A percentile compares a stretch with the other conserved stretches of the same genome.
These are phyloP conservation scores for Bilobella aurantiaca DNA, from an alignment of 1,140 invertebrate genomes.

Conservation along the genomic window DNA sequence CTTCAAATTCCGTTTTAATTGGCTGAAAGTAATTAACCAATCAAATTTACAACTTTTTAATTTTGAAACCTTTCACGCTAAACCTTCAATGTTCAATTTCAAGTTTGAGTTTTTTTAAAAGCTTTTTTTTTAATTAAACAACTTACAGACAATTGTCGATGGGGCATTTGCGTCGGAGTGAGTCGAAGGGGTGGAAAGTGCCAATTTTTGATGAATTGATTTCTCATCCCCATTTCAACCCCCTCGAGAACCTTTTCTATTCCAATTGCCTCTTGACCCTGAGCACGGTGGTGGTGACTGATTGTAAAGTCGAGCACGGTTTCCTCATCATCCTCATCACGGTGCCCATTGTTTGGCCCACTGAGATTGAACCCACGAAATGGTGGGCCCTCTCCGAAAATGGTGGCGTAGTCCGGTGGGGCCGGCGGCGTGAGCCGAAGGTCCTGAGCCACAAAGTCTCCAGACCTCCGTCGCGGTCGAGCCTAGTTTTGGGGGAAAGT, in stretches of 20 bases:
- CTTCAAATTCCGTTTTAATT: too few relatives aligned
- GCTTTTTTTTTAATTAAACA: too few relatives aligned
- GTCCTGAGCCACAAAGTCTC: constrained; percentile 57
- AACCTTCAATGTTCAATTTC: too few relatives aligned
- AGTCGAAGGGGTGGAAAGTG: too few relatives aligned
- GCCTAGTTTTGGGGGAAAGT: constrained; percentile 47
- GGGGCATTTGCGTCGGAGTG: background rate
- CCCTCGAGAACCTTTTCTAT: background rate
- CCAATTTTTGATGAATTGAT: background rate
- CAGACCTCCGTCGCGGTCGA: constrained; percentile 63
- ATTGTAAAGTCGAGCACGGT: background rate
- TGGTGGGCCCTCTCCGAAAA: too few relatives aligned
- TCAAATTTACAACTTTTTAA: too few relatives aligned
- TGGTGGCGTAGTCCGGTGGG: background rate
- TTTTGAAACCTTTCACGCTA: too few relatives aligned
- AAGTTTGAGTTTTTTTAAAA: too few relatives aligned
- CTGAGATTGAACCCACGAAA: background rate
- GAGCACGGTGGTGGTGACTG: background rate
- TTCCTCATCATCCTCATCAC: constrained; percentile 6
- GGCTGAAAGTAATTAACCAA: too few relatives aligned
- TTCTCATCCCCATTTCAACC: background rate
- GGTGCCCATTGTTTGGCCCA: background rate
- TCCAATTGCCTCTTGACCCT: background rate
- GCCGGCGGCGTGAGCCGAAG: constrained; percentile 36
- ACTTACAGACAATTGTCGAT: background rate